Evolutionary conservation across 2,888 invertebrate genomes (phyloP).

Genomic region (Aspidiotus rigidus): DNA sequence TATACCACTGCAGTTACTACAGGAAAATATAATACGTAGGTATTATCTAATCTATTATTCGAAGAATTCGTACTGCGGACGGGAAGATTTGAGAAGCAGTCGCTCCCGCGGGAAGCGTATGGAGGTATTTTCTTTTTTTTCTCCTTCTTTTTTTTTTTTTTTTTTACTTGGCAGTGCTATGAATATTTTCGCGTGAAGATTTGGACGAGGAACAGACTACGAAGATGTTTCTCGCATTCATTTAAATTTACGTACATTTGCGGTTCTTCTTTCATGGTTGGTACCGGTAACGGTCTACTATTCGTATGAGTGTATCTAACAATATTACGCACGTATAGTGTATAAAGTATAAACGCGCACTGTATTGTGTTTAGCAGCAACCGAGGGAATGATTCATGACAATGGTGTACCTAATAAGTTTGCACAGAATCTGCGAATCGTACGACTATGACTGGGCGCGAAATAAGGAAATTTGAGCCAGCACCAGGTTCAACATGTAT

Average conservation of each 20-base stretch:
- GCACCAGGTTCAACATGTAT: conserved; percentile 32
- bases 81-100: conserved; percentile 24
- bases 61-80: background rate
- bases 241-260: conserved; percentile 30
- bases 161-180: conserved; percentile 9
- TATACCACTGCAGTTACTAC: too few species aligned
- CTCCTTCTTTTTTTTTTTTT: too few species aligned
- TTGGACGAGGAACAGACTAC: conserved; percentile 16
- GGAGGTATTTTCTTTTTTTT: conserved; percentile 27
- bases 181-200: conserved; percentile 29
- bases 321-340: too few species aligned
- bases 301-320: too few species aligned
- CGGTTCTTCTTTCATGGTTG: conserved; percentile 16
- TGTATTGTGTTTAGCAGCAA: conserved; percentile 18
- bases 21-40: too few species aligned
- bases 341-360: background rate
- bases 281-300: too few species aligned
- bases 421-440: background rate
- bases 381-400: conserved; percentile 33
- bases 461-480: conserved; percentile 14
- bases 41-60: too few species aligned
- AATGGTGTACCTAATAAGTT: conserved; percentile 23
- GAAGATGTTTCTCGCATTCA: conserved; percentile 29
- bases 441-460: background rate
- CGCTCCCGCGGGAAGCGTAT: conserved; percentile 26